Evolutionary conservation across 2,888 invertebrate species (phyloP).

Genomic region (Heliconius hortense): DNA sequence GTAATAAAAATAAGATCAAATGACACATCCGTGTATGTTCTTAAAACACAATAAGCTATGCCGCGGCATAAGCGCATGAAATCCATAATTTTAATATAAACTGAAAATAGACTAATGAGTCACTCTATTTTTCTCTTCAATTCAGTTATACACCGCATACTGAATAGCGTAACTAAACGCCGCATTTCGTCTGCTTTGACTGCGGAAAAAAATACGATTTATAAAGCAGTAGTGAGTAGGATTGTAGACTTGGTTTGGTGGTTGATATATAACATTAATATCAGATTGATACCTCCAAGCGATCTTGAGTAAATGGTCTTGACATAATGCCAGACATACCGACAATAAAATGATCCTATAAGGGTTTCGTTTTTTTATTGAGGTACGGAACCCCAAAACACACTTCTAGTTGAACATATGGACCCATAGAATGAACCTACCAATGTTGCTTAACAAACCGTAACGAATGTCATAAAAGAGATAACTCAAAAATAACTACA

Average conservation of each 20-base stretch:
- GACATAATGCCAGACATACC: not conserved
- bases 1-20: not conserved
- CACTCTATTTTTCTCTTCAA: no score
- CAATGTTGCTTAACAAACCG: not conserved
- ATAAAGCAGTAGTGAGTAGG: no score
- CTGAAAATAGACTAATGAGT: not conserved
- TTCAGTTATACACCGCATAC: no score
- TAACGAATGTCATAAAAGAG: constrained; percentile 1
- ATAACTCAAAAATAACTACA: constrained; percentile 13
- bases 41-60: not conserved
- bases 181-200: not conserved
- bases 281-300: not conserved
- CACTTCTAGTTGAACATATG: not conserved
- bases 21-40: not conserved
- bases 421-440: not conserved
- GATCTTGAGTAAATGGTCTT: not conserved
- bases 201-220: no score
- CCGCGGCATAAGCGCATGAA: not conserved
- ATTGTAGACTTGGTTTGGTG: no score
- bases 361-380: not conserved
- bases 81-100: not conserved
- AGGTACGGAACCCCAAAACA: not conserved
- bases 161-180: not conserved
- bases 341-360: not conserved
- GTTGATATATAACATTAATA: not conserved